Evolutionary conservation across 30 jellyfish, hydroid and myxozoan species (phyloP), one percentile per base, ranked within the genome.

Genomic region (Catostylus mosaicus): DNA sequence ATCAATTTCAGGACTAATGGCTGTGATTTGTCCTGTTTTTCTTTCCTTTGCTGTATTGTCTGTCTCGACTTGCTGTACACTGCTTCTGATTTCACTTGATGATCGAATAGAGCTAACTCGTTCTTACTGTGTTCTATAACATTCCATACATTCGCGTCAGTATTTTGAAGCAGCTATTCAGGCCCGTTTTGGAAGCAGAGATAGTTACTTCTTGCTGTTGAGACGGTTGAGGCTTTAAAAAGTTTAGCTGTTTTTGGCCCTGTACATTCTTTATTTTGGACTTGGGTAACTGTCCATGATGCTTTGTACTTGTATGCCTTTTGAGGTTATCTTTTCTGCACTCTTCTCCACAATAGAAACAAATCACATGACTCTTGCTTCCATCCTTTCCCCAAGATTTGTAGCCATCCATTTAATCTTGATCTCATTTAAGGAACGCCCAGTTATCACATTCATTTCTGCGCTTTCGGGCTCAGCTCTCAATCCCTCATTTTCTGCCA

Each of bases 351-450:
- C 86, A 75, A 47, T 75, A 75, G 36, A 75, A 54, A 52, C 67
- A 77, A 24, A 51, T 56, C 6, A 56, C 67, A 30, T 50, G 73
- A 66, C 88, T 57, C 54, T 77, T 77, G 68, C 78, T 77, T 59
- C 78, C 78, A 36, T 77, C 88, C 46, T 77, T 77, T 57, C 88
- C 88, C 88, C 88, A 77, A 66, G 47, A 77, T 54, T 67, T 36
- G 80, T 20, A 67, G 62, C 31, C 80, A 67, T 37, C 62, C 63
- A 67, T 37, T 1, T 23, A 29, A 22, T 9, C 12, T 29, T 3
- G 27, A 7, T 22, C 50, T 26, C 50, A 64, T 19, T 4, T 9
- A 20, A 56, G 24, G 7, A 20, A 9, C 7, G 20, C 7, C 19
- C 69, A 22, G 33, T 56, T 19, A 20, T 20, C 19, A 19, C n/a